Evolutionary conservation across 2,113 vertebrate species (phyloP).

Genomic region (Leucopternis melanops): DNA sequence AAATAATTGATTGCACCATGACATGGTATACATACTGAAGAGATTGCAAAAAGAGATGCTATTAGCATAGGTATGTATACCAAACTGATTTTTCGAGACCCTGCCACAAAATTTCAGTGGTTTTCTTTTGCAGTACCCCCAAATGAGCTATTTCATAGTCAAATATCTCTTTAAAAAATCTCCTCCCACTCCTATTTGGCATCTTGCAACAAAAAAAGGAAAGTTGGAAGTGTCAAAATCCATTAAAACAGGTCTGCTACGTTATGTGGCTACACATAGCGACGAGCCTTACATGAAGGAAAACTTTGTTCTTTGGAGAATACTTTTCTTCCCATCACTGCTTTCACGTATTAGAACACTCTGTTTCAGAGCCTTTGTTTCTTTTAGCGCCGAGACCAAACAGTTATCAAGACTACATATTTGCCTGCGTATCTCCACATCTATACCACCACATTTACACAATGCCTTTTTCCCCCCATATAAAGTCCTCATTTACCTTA

Average conservation of each 20-base stretch:
- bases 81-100: not conserved
- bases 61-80: not conserved
- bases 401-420: not conserved
- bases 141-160: not conserved
- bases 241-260: not conserved
- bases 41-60: not conserved
- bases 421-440: not conserved
- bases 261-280: not conserved
- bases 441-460: not conserved
- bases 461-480: not conserved
- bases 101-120: not conserved
- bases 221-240: not conserved
- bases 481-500: not conserved
- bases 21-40: not conserved
- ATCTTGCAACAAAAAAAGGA: not conserved
- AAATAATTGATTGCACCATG: constrained; percentile 27
- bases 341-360: not conserved
- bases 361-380: not conserved
- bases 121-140: not conserved
- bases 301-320: not conserved
- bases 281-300: not conserved
- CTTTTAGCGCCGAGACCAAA: not conserved
- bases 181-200: not conserved
- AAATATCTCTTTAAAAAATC: not conserved
- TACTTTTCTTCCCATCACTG: not conserved